Conservation (phyloP, 2,797 vertebrate species). For the Oryzias dopingdopingensis region DNA sequence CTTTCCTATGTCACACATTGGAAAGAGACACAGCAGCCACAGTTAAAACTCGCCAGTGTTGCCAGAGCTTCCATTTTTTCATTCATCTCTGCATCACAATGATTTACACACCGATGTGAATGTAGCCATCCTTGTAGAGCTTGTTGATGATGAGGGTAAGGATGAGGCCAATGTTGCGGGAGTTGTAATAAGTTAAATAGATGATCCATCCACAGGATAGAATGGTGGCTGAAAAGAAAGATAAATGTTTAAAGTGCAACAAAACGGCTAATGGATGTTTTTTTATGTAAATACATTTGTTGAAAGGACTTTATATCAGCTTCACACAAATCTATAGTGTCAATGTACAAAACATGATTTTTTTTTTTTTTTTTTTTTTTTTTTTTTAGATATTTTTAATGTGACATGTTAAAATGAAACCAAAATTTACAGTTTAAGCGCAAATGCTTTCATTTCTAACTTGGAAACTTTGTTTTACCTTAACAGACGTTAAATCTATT, state of each 20-base stretch:
- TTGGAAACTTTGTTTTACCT: too few species aligned
- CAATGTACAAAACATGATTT: too few species aligned
- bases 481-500: too few species aligned
- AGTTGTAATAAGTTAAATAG: slow-evolving; percentile 99
- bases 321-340: too few species aligned
- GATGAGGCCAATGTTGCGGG: slow-evolving; percentile 96
- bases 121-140: slow-evolving; percentile 96
- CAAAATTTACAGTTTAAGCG: too few species aligned
- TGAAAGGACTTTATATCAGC: too few species aligned
- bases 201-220: slow-evolving; percentile 99
- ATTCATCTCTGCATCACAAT: slow-evolving; percentile 21
- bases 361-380: too few species aligned
- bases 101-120: slow-evolving; percentile 89
- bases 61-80: too few species aligned
- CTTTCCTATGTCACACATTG: slow-evolving; percentile 1
- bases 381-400: too few species aligned
- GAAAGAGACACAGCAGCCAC: slow-evolving; percentile 40
- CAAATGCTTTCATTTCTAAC: too few species aligned
- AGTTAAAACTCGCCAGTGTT: slow-evolving; percentile 12
- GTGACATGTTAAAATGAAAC: too few species aligned
- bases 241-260: background rate
- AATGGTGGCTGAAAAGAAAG: slow-evolving; percentile 87
- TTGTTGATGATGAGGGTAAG: slow-evolving; percentile 95
- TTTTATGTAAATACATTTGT: background rate
- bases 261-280: background rate